Evolutionary conservation across 2,797 vertebrate genomes (phyloP).

Genomic region (Falco cherrug): DNA sequence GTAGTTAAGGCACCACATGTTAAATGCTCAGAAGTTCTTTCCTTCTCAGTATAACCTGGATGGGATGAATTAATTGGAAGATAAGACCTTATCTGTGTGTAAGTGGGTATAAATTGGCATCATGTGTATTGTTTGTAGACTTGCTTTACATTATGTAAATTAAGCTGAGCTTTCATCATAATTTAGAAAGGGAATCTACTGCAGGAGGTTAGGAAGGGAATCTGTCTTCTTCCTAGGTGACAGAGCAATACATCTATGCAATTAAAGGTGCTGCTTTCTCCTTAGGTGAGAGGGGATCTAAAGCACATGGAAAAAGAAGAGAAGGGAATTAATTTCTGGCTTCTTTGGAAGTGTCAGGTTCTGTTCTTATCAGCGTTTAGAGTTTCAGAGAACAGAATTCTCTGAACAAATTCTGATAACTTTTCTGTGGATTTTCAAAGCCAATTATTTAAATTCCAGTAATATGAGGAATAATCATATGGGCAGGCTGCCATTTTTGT

Average conservation of each 20-base stretch:
- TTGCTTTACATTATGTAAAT: background rate
- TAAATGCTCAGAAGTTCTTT: background rate
- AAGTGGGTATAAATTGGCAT: background rate
- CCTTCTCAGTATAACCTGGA: slow-evolving; percentile 34
- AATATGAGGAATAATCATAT: background rate
- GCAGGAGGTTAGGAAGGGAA: background rate
- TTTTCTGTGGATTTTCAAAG: slow-evolving; percentile 20
- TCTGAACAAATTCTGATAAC: slow-evolving; percentile 1
- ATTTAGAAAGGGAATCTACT: background rate
- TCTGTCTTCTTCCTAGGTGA: background rate
- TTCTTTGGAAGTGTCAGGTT: slow-evolving; percentile 26
- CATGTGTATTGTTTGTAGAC: background rate
- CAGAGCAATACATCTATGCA: background rate
- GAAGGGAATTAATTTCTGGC: background rate
- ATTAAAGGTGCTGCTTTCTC: background rate
- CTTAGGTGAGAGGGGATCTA: background rate
- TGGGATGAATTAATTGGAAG: slow-evolving; percentile 36
- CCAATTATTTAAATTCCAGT: background rate
- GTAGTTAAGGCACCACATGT: background rate
- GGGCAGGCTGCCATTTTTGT: background rate
- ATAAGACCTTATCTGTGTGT: background rate
- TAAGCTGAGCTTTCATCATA: background rate
- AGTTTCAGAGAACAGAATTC: slow-evolving; percentile 35
- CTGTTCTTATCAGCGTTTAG: slow-evolving; percentile 30
- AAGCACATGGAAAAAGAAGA: background rate